Percentiles rank a stretch among this genome's conserved stretches.
Conservation (phyloP, 2,888 invertebrate species). For the Tholera decimalis region DNA sequence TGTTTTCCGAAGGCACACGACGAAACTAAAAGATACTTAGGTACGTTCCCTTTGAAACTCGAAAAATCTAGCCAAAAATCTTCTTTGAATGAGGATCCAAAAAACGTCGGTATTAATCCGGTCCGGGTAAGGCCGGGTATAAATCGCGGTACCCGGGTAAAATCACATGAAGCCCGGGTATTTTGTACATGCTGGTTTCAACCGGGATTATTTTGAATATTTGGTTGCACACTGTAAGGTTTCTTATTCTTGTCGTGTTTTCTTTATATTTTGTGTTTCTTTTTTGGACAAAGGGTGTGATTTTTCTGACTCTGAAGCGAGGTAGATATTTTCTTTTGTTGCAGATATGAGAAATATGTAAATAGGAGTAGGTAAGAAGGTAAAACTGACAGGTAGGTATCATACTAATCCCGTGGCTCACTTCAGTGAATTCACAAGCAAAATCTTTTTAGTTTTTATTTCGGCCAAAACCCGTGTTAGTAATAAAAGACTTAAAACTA, state of each 20-base stretch:
- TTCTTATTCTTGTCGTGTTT: conserved; percentile 25
- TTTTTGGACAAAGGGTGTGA: conserved; percentile 4
- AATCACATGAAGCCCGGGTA: conserved; percentile 60
- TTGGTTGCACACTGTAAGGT: conserved; percentile 18
- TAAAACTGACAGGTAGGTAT: not conserved
- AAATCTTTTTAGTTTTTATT: too few species aligned
- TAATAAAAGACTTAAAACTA: too few species aligned
- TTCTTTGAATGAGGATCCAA: conserved; percentile 48
- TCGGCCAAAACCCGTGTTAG: too few species aligned
- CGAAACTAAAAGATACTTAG: not conserved
- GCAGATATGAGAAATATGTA: not conserved
- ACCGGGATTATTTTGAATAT: conserved; percentile 51
- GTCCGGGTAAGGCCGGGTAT: conserved; percentile 60
- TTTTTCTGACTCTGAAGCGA: not conserved
- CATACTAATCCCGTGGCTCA: too few species aligned
- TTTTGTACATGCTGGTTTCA: conserved; percentile 52
- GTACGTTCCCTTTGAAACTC: not conserved
- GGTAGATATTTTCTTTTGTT: not conserved
- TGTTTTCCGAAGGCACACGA: not conserved
- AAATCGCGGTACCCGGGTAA: conserved; percentile 66
- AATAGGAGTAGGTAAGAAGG: not conserved
- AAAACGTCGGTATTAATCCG: conserved; percentile 67
- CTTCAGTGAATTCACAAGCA: too few species aligned
- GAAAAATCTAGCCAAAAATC: conserved; percentile 23
- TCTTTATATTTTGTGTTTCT: conserved; percentile 18